Evolutionary conservation across 2,888 invertebrate genomes (phyloP).

Genomic region (Chironomus riparius): DNA sequence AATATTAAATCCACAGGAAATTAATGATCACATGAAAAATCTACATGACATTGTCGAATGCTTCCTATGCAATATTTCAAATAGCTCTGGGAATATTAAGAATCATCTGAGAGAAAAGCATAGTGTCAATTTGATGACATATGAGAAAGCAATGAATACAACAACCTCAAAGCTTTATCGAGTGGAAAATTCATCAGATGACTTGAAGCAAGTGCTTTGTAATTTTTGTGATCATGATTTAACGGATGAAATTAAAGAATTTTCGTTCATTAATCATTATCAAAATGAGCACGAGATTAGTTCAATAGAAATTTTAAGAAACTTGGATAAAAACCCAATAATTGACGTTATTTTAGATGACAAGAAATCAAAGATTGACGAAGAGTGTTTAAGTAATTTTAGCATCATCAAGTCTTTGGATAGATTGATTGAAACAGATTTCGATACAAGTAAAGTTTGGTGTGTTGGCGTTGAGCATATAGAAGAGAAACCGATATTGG

Average conservation of each 20-base stretch:
- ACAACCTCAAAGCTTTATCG: slow-evolving; percentile 13
- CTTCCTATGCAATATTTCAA: background rate
- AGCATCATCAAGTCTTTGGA: background rate
- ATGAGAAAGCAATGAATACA: slow-evolving; percentile 17
- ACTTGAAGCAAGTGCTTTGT: slow-evolving; percentile 9
- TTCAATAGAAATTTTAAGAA: slow-evolving; percentile 9
- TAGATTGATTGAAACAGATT: slow-evolving; percentile 1
- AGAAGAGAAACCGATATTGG: background rate
- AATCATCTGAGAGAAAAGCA: slow-evolving; percentile 20
- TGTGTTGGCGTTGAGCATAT: slow-evolving; percentile 18
- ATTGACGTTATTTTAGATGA: slow-evolving; percentile 11
- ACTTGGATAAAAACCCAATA: slow-evolving; percentile 26
- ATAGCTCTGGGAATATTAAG: slow-evolving; percentile 11
- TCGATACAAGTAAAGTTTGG: slow-evolving; percentile 19
- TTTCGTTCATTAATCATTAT: slow-evolving; percentile 22
- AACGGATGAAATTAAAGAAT: slow-evolving; percentile 4
- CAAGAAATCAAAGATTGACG: background rate
- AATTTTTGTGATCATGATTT: slow-evolving; percentile 26
- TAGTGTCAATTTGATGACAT: slow-evolving; percentile 23
- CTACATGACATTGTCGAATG: slow-evolving; percentile 20
- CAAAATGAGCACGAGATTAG: slow-evolving; percentile 7
- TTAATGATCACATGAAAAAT: slow-evolving; percentile 6
- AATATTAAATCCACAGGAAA: slow-evolving; percentile 6
- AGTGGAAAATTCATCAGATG: background rate
- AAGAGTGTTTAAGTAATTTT: background rate